Base-by-base conservation (phyloP, 2,113 vertebrate species). In the Chamaea fasciata region DNA sequence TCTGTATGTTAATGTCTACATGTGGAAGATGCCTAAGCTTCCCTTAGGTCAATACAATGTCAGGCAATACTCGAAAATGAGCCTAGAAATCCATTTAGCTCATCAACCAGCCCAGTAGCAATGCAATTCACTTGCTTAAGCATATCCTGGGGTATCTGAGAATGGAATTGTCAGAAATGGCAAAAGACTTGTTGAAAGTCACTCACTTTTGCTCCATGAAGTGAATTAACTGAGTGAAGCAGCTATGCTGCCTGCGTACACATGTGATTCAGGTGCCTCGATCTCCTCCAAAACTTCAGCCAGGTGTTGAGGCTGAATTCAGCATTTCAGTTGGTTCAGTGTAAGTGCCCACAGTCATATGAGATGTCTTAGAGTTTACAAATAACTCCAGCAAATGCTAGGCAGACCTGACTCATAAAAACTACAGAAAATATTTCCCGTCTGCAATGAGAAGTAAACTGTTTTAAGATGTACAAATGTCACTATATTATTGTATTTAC, bases 351-450 rank as follows among this genome's bases (percentile, higher is more conserved):
- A 41, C n/a, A 87, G 46, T 10, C 10, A 26, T n/a, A 26, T 20
- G 13, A 68, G 9, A 12, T 55, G 2, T 60, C 22, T 19, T 57
- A 59, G 4, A 6, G 6, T 49, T 33, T 60, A 60, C 0, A 0
- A 80, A 50, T 2, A 91, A 6, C 24, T 78, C 28, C 20, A 70
- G 52, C 3, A 22, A 63, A 39, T 27, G 8, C 4, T 78, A 59
- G 15, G 26, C 39, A 88, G 22, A 46, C 11, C 22, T 71, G 39
- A 57, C 28, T 67, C 17, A 20, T 35, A 55, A 68, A 73, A 44
- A 11, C 9, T 87, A 22, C 11, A 50, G 39, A 89, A 82, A 78
- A 57, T 6, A 57, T 55, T 52, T 53, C 6, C 10, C 6, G 59
- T 74, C 42, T 65, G 8, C 42, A 60, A 19, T 50, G 30, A 47